phyloP scores from a whole-genome alignment of 2,797 vertebrate genomes.

The Labeo calbasu region DNA sequence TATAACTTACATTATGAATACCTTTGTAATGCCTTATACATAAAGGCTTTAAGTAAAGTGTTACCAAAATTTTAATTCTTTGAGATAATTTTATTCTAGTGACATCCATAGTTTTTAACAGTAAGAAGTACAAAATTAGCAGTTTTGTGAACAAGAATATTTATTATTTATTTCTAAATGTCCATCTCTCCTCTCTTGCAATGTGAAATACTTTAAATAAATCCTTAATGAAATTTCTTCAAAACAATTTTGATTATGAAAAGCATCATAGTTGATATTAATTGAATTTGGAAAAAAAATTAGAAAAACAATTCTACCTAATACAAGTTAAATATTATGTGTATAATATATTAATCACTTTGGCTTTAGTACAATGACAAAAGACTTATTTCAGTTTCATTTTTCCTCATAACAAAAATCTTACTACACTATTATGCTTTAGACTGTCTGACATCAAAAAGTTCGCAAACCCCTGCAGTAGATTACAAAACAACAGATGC shows the following conservation, averaged over 20 bases:
- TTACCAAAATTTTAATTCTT: no score
- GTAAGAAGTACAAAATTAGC: not conserved
- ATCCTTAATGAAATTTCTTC: not conserved
- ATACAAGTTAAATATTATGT: not conserved
- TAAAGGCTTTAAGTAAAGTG: no score
- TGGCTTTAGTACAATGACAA: not conserved
- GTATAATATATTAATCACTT: not conserved
- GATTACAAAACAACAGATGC: not conserved
- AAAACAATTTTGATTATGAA: not conserved
- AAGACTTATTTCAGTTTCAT: not conserved
- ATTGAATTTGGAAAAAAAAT: not conserved
- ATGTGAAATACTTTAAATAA: not conserved
- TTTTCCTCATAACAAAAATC: not conserved
- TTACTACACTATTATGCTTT: not conserved
- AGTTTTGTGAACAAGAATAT: not conserved
- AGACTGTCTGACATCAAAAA: not conserved
- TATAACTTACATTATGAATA: no score
- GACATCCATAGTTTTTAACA: not conserved
- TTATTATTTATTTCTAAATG: not conserved
- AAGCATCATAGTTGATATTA: not conserved
- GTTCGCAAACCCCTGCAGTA: not conserved
- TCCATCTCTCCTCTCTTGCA: not conserved
- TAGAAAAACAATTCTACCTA: not conserved
- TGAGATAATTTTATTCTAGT: no score
- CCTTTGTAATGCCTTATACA: no score